A percentile compares a stretch with the other conserved stretches of the same genome.
These are phyloP conservation scores for Rugalucina vietnamica DNA, from an alignment of 2,888 invertebrate species.

Conservation along the genomic window DNA sequence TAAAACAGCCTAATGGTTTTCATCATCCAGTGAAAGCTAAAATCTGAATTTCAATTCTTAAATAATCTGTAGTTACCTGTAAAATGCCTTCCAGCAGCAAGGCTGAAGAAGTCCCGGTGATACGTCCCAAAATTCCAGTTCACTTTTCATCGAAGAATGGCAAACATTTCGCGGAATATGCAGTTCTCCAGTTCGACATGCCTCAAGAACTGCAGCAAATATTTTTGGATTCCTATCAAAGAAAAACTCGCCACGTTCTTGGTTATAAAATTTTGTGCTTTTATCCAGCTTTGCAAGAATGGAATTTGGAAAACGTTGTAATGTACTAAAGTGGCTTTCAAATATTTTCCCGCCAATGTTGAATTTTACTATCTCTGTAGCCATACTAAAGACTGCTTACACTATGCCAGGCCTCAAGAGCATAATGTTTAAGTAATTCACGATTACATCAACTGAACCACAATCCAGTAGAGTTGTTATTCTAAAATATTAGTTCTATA, in stretches of 20 bases:
- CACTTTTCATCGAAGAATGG: constrained; percentile 26
- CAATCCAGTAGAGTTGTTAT: too few species aligned
- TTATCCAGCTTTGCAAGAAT: constrained; percentile 19
- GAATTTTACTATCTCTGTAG: too few species aligned
- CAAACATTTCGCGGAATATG: constrained; percentile 49
- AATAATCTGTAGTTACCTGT: too few species aligned
- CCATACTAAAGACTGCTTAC: too few species aligned
- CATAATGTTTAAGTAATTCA: too few species aligned
- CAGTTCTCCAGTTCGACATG: constrained; percentile 26
- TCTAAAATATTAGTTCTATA: too few species aligned
- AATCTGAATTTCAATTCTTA: too few species aligned
- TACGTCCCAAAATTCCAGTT: constrained; percentile 49
- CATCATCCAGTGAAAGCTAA: too few species aligned
- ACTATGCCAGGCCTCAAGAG: too few species aligned
- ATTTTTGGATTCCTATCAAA: constrained; percentile 45
- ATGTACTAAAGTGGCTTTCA: constrained; percentile 22
- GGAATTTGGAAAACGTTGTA: constrained; percentile 35
- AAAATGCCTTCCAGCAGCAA: constrained; percentile 46
- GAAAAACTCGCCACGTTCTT: constrained; percentile 27
- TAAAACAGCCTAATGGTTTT: too few species aligned
- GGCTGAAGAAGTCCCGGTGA: constrained; percentile 21
- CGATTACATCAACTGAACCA: too few species aligned
- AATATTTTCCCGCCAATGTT: constrained; percentile 46
- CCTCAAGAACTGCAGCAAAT: constrained; percentile 41
- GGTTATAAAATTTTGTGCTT: neutral